phyloP scores from a whole-genome alignment of 2,797 vertebrate genomes.

The Enteromius argenteus region DNA sequence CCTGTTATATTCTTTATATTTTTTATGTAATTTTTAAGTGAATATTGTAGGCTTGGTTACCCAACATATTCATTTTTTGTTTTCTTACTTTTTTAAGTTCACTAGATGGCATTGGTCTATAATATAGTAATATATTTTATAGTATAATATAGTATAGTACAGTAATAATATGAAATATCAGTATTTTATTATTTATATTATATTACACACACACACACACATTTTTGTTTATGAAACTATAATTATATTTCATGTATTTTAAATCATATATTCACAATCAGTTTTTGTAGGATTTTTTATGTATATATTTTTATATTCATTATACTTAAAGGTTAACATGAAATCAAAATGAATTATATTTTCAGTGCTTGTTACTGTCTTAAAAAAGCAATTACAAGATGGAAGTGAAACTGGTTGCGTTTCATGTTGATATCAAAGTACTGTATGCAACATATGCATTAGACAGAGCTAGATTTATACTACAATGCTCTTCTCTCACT shows the following conservation, averaged over 20 bases:
- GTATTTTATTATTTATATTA: no score
- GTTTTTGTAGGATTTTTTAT: not conserved
- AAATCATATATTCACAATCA: not conserved
- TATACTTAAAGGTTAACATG: not conserved
- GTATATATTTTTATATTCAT: no score
- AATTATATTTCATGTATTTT: no score
- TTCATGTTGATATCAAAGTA: not conserved
- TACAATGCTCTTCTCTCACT: not conserved
- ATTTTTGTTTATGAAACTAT: no score
- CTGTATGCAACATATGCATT: not conserved
- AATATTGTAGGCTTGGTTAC: not conserved
- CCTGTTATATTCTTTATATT: not conserved
- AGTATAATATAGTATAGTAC: no score
- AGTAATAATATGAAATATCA: not conserved
- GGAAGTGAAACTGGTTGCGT: not conserved
- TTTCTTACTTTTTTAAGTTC: not conserved
- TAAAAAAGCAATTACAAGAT: not conserved
- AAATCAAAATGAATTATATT: not conserved
- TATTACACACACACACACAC: no score
- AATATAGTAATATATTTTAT: not conserved
- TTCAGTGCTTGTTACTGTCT: not conserved
- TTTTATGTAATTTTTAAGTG: not conserved
- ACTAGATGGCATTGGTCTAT: not conserved
- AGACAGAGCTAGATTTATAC: not conserved
- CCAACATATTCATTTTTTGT: not conserved